Evolutionary conservation across 2,888 invertebrate species (phyloP), one percentile per base, ranked within the genome.

Genomic region (Gymnosoma rotundatum): DNA sequence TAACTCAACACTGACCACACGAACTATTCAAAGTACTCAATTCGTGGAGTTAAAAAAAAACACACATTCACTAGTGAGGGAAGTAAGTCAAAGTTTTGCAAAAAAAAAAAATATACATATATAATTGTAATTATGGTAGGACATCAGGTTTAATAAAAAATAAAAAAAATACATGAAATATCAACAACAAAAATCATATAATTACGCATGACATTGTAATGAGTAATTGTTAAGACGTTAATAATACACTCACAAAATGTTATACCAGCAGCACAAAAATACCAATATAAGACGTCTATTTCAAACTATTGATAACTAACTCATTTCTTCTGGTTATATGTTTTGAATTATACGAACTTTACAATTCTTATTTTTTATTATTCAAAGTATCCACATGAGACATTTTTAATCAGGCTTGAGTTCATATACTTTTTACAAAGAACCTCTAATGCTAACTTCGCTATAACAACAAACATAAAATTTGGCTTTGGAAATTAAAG

Each of bases 161-260:
- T 18, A 50, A n/a, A 64, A 52, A 63, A 69, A 63, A 69, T 36
- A 72, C 1, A 20, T 38, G 36, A 9, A 45, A 36, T 45, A 56
- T 36, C 1, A 60, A 42, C 12, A 42, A 42, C 18, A 70, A 79
- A 78, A 61, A 73, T 74, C n/a, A 69, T 78, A 64, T 64, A 74
- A 84, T 84, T 82, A 78, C 70, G 78, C 82, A 74, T 82, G 84
- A 84, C 84, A 82, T 82, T 84, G 84, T 78, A 78, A 84, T 78
- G 58, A 74, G 78, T 78, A 78, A 84, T 82, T 84, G 82, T 70
- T 78, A 42, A 70, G 56, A 76, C 70, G 60, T 76, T 50, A 75
- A 74, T 58, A 66, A 56, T 78, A 78, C 73, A 73, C 78, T 78
- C 36, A 3, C 10, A 78, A 54, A 76, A 75, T 63, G 18, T 18